Evolutionary conservation across 1,140 invertebrate genomes (phyloP).

Genomic region (Coelopa frigida): DNA sequence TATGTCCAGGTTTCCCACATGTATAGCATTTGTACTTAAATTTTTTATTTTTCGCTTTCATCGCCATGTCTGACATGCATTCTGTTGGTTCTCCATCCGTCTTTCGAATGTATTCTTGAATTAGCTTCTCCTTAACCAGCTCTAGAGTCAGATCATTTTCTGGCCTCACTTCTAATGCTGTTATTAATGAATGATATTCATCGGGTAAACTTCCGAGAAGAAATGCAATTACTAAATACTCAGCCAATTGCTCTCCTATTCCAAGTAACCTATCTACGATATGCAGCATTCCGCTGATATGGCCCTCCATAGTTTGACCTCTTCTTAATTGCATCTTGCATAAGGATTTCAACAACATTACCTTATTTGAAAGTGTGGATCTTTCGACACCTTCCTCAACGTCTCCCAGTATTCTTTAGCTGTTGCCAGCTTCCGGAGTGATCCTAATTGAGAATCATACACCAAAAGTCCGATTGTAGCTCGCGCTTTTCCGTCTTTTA

Average conservation of each 20-base stretch:
- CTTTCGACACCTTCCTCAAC: not conserved
- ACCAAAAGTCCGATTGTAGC: slow-evolving; percentile 19
- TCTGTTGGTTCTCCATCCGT: not conserved
- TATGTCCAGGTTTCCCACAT: slow-evolving; percentile 4
- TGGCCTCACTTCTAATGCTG: slow-evolving; percentile 19
- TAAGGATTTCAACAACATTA: slow-evolving; percentile 1
- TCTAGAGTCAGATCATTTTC: slow-evolving; percentile 24
- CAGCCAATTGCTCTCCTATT: slow-evolving; percentile 18
- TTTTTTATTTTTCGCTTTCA: not conserved
- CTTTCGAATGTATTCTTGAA: slow-evolving; percentile 4
- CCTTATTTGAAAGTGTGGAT: not conserved
- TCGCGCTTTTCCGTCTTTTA: slow-evolving; percentile 13
- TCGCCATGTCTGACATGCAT: not conserved
- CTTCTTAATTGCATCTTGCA: not conserved
- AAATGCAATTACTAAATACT: slow-evolving; percentile 22
- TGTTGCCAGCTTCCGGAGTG: not conserved
- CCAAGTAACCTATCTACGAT: slow-evolving; percentile 17
- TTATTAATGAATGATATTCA: slow-evolving; percentile 20
- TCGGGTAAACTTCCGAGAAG: slow-evolving; percentile 22
- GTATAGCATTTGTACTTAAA: slow-evolving; percentile 1
- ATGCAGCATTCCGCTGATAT: slow-evolving; percentile 20
- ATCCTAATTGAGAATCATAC: slow-evolving; percentile 16
- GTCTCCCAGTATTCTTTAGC: slow-evolving; percentile 2
- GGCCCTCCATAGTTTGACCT: slow-evolving; percentile 3
- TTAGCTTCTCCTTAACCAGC: slow-evolving; percentile 3